Percentiles rank a stretch among this genome's conserved stretches.
phyloP scores from a whole-genome alignment of 2,797 vertebrate genomes.

The Lacerta viridis region DNA sequence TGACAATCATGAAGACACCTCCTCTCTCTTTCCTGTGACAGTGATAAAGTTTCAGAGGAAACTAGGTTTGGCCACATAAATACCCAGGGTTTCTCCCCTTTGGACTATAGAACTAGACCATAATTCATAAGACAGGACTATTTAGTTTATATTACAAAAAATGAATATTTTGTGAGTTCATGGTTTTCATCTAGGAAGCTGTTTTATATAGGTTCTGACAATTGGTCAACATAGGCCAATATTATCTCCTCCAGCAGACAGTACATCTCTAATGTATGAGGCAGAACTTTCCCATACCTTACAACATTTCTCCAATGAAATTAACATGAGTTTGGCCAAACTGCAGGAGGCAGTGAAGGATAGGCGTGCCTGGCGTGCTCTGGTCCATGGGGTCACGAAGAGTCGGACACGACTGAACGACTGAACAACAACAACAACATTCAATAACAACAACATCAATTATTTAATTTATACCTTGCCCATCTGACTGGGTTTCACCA shows the following conservation, averaged over 20 bases:
- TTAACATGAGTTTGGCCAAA: too few species aligned
- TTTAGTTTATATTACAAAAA: background rate
- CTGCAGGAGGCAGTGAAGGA: too few species aligned
- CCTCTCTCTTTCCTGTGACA: background rate
- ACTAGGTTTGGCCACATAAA: background rate
- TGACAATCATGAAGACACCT: background rate
- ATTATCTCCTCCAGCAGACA: background rate
- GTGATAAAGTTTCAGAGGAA: background rate
- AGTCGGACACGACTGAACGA: too few species aligned
- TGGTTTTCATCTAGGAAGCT: background rate
- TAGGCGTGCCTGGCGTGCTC: too few species aligned
- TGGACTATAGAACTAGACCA: background rate
- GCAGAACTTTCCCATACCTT: too few species aligned
- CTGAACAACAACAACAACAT: too few species aligned
- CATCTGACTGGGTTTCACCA: too few species aligned
- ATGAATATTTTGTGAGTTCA: background rate
- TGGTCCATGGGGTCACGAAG: too few species aligned
- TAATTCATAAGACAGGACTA: background rate
- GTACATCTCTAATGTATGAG: background rate
- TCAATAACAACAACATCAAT: too few species aligned
- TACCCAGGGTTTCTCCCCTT: background rate
- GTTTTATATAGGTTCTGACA: background rate
- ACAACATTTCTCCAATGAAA: background rate
- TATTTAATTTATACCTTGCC: too few species aligned
- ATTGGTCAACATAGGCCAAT: background rate